A percentile compares a stretch with the other conserved stretches of the same genome.
Conservation (phyloP, 35 echinoderm and acorn worm species). For the Heliocidaris tuberculata region DNA sequence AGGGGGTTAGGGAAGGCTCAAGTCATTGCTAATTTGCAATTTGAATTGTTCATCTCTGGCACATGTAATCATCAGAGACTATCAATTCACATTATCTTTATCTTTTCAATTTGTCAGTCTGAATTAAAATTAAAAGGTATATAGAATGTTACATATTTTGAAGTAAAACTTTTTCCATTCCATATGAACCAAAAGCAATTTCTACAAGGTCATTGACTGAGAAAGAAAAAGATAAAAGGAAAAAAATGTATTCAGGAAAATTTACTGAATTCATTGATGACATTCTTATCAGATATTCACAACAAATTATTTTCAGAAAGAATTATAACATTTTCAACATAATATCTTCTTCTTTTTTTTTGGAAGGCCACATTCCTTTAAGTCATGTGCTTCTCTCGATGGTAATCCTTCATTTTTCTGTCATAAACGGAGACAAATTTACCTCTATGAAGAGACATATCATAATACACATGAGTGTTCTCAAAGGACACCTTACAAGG, state of each 20-base stretch:
- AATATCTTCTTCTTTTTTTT: background rate
- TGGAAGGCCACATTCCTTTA: background rate
- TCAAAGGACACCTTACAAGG: background rate
- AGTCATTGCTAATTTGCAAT: no score
- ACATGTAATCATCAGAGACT: no score
- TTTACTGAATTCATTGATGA: background rate
- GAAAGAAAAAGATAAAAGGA: background rate
- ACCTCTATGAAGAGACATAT: constrained; percentile 10
- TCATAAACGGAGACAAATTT: constrained; percentile 12
- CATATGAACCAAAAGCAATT: no score
- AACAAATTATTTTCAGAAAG: background rate
- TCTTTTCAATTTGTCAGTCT: no score
- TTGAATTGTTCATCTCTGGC: no score
- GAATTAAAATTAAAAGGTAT: no score
- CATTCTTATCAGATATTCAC: background rate
- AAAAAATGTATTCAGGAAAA: background rate
- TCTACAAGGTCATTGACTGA: background rate
- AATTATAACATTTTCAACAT: background rate
- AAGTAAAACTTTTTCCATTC: no score
- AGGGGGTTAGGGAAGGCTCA: no score
- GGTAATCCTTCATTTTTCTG: constrained; percentile 10
- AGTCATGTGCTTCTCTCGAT: background rate
- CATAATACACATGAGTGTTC: background rate
- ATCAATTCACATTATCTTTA: no score
- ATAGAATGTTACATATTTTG: no score